Percentiles rank a stretch among this genome's conserved stretches.
phyloP scores from a whole-genome alignment of 2,113 vertebrate species.

The Lucifuga dentata region DNA sequence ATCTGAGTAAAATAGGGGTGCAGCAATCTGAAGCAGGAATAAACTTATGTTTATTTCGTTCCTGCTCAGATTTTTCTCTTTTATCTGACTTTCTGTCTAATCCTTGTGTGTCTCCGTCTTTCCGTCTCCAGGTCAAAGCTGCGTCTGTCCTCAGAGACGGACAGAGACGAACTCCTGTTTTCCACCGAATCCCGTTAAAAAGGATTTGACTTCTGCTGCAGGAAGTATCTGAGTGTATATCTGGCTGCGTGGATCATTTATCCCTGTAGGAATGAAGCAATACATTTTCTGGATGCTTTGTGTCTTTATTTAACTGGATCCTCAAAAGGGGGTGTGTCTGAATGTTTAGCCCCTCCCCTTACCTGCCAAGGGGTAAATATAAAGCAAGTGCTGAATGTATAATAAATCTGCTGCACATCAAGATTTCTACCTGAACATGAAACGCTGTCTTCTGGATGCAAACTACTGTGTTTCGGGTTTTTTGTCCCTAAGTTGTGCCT shows the following conservation, averaged over 20 bases:
- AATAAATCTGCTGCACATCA: background rate
- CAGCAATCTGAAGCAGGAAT: background rate
- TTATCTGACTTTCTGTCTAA: slow-evolving; percentile 9
- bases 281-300: too few species aligned
- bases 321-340: too few species aligned
- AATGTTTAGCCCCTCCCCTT: too few species aligned
- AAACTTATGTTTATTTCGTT: slow-evolving; percentile 17
- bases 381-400: slow-evolving; percentile 11
- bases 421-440: background rate
- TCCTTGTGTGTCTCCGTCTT: slow-evolving; percentile 6
- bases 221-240: too few species aligned
- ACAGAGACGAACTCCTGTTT: too few species aligned
- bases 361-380: too few species aligned
- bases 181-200: background rate
- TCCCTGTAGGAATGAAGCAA: background rate
- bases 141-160: background rate
- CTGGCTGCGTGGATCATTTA: background rate
- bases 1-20: slow-evolving; percentile 11
- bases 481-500: background rate
- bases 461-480: too few species aligned
- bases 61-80: background rate
- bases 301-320: too few species aligned
- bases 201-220: background rate
- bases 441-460: background rate
- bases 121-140: slow-evolving; percentile 22